These are phyloP conservation scores for Ptilodon capucinus DNA, from an alignment of 2,888 invertebrate species.

Conservation along the genomic window DNA sequence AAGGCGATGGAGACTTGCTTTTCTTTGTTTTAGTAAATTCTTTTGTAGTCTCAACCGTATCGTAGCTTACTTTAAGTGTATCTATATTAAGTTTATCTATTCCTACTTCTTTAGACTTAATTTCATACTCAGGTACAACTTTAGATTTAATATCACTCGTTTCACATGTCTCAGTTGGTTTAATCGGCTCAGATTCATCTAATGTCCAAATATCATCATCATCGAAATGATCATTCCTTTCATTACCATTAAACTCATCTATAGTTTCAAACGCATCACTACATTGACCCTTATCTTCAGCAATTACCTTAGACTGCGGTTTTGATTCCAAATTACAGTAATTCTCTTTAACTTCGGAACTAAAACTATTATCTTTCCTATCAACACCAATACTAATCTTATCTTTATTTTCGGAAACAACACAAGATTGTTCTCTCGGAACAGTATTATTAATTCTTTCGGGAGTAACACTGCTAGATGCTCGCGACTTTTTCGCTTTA, in stretches of 20 bases:
- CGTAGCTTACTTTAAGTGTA: constrained; percentile 24
- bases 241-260: not conserved
- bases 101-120: constrained; percentile 28
- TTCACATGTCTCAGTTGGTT: constrained; percentile 22
- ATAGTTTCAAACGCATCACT: not conserved
- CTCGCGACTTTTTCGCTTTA: constrained; percentile 58
- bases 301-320: not conserved
- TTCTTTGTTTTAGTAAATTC: constrained; percentile 56
- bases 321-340: not conserved
- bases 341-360: not conserved
- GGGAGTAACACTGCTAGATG: constrained; percentile 54
- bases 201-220: constrained; percentile 31
- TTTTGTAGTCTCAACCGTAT: constrained; percentile 40
- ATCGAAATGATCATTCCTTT: constrained; percentile 16
- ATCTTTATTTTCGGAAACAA: not conserved
- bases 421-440: not conserved
- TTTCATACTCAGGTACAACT: constrained; percentile 31
- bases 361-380: constrained; percentile 29
- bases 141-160: constrained; percentile 21
- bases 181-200: constrained; percentile 32
- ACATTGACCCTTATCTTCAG: not conserved
- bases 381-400: not conserved
- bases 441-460: constrained; percentile 42
- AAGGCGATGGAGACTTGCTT: constrained; percentile 61
- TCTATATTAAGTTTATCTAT: constrained; percentile 27